Evolutionary conservation across 2,888 invertebrate genomes (phyloP), one percentile per base, ranked within the genome.

Genomic region (Notodonta ziczac): DNA sequence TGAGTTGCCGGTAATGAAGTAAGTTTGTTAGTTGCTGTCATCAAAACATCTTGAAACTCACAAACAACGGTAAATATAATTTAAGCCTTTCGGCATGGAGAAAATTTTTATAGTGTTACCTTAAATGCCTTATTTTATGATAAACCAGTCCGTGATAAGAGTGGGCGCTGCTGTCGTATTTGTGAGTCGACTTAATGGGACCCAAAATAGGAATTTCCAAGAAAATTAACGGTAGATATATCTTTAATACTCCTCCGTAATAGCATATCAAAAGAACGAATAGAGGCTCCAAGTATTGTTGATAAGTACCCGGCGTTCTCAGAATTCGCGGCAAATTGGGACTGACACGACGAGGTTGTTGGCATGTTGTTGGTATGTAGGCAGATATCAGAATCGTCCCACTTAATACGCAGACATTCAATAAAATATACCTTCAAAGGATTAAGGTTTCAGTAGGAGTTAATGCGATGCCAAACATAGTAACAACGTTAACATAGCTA

Each of bases 1-100:
- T 55, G 57, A 61, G 35, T 55, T 63, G 57, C 60, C 39, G 40
- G 44, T 74, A 72, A 73, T 73, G 59, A 72, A 69, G 44, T 56
- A 66, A 73, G 58, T 73, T 73, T 60, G 62, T 65, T 60, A 64
- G 62, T 65, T 63, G 57, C 61, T 54, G 51, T 57, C 13, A 42
- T 67, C 61, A 50, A 63, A 52, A 54, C 58, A 52, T 56, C 32
- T 40, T 55, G 53, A 48, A 59, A 54, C 59, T 53, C 1, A 35
- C 35, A 35, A 35, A 35, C 35, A 35, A 35, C 35, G 7, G 35
- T 7, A 35, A 35, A 35, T 35, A 6, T 35, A 6, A 35, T 2
- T 35, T 5, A 35, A 35, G 4, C 4, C 35, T 35, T 6, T 35
- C 35, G 35, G 2, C 2, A 7, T 6, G 4, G 4, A 6, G 2